Conservation (phyloP, 1,140 invertebrate genomes). For the Drosophila nasuta region DNA sequence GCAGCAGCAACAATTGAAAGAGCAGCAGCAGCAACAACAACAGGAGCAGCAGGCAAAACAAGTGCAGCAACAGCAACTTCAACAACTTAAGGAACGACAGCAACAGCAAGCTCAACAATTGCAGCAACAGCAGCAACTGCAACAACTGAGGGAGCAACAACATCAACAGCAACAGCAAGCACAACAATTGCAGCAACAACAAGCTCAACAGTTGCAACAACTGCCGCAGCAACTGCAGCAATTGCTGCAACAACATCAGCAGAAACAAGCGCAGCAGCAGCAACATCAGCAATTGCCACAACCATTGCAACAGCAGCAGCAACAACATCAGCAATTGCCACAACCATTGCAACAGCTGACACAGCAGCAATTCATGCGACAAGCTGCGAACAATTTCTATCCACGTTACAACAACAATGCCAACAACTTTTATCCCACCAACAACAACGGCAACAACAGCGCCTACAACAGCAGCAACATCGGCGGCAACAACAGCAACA, state of each 20-base stretch:
- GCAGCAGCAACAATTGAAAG: background rate
- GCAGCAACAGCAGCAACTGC: background rate
- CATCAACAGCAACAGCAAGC: conserved; percentile 14
- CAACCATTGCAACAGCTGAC: background rate
- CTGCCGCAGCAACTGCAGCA: background rate
- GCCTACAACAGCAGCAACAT: background rate
- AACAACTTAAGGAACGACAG: background rate
- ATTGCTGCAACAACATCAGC: conserved; percentile 5
- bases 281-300: background rate
- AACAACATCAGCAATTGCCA: background rate
- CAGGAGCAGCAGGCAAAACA: conserved; percentile 1
- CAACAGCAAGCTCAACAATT: background rate
- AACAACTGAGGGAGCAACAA: conserved; percentile 1
- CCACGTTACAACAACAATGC: conserved; percentile 16
- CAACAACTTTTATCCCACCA: conserved; percentile 27
- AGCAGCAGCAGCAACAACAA: background rate
- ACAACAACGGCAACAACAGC: conserved; percentile 1
- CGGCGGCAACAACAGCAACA: conserved; percentile 6
- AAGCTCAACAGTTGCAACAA: conserved; percentile 15
- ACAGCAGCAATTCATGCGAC: conserved; percentile 13
- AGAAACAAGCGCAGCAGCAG: conserved; percentile 5
- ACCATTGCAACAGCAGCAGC: background rate
- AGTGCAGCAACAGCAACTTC: background rate
- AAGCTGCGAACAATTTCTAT: background rate
- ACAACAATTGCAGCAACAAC: background rate